Conservation (phyloP, 1,140 invertebrate genomes). For the Drosophila oshimai region DNA sequence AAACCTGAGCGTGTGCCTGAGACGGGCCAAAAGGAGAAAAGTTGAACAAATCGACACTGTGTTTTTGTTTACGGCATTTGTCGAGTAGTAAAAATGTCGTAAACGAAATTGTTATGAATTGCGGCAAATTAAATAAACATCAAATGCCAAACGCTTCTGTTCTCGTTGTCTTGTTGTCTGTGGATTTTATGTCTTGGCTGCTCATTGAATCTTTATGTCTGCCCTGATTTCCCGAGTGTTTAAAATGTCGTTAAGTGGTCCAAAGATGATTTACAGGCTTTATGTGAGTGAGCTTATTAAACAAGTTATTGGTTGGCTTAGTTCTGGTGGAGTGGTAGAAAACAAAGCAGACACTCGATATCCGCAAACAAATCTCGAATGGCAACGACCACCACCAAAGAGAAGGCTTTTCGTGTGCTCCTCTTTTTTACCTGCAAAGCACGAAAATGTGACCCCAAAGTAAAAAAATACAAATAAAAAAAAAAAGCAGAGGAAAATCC, state of each 20-base stretch:
- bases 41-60: slow-evolving; percentile 52
- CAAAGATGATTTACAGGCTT: slow-evolving; percentile 9
- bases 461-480: slow-evolving; percentile 1
- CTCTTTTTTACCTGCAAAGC: slow-evolving; percentile 53
- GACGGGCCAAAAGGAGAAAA: slow-evolving; percentile 42
- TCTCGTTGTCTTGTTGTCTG: slow-evolving; percentile 18
- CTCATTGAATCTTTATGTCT: slow-evolving; percentile 59
- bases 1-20: slow-evolving; percentile 7
- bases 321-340: neutral
- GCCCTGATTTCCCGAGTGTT: slow-evolving; percentile 55
- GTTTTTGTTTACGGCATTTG: slow-evolving; percentile 67
- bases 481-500: slow-evolving; percentile 53
- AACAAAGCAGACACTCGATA: slow-evolving; percentile 52
- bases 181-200: slow-evolving; percentile 31
- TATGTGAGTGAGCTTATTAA: slow-evolving; percentile 7
- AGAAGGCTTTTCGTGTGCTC: slow-evolving; percentile 41
- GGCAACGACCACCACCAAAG: slow-evolving; percentile 11
- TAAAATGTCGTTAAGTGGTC: slow-evolving; percentile 64
- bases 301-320: neutral
- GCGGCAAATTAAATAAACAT: slow-evolving; percentile 78
- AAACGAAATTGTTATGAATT: slow-evolving; percentile 81
- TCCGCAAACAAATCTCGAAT: slow-evolving; percentile 26
- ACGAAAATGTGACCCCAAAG: slow-evolving; percentile 66
- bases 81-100: slow-evolving; percentile 76
- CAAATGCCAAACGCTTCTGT: slow-evolving; percentile 63